A percentile compares a stretch with the other conserved stretches of the same genome.
These are phyloP conservation scores for Urocynchramus pylzowi DNA, from an alignment of 2,113 vertebrate species.

Conservation along the genomic window DNA sequence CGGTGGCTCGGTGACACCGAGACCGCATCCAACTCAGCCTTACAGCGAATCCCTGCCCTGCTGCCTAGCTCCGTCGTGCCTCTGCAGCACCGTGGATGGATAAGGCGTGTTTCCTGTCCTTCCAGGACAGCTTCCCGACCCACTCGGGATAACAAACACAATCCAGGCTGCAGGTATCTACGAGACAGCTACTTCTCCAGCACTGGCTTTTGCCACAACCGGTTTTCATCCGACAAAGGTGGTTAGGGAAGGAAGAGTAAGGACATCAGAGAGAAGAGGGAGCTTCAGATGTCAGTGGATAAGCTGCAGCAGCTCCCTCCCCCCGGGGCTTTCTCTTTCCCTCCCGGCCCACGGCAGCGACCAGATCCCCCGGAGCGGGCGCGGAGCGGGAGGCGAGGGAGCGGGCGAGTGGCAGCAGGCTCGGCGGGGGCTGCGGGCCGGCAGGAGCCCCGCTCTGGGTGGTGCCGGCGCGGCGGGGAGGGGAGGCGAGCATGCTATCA, in stretches of 20 bases:
- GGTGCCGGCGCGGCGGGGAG: neutral
- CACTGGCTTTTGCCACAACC: neutral
- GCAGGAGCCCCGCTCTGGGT: neutral
- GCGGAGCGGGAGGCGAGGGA: neutral
- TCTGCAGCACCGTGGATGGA: accelerated
- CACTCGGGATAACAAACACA: accelerated
- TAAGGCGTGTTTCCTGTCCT: neutral
- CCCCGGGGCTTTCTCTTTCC: neutral
- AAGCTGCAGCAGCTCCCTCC: neutral
- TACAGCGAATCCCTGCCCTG: accelerated
- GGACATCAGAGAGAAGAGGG: neutral
- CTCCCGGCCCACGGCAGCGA: neutral
- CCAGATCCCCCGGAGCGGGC: neutral
- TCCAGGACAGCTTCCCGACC: neutral
- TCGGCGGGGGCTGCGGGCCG: neutral
- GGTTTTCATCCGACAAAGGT: neutral
- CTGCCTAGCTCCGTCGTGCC: accelerated
- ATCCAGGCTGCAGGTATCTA: neutral
- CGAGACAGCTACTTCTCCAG: neutral
- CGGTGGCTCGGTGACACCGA: accelerated
- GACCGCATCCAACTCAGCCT: accelerated
- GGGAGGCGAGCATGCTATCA: neutral
- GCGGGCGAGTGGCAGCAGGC: neutral
- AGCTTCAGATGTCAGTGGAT: neutral
- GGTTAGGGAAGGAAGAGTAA: neutral